These are phyloP conservation scores for Dilophus febrilis DNA, from an alignment of 2,888 invertebrate genomes.

Conservation along the genomic window DNA sequence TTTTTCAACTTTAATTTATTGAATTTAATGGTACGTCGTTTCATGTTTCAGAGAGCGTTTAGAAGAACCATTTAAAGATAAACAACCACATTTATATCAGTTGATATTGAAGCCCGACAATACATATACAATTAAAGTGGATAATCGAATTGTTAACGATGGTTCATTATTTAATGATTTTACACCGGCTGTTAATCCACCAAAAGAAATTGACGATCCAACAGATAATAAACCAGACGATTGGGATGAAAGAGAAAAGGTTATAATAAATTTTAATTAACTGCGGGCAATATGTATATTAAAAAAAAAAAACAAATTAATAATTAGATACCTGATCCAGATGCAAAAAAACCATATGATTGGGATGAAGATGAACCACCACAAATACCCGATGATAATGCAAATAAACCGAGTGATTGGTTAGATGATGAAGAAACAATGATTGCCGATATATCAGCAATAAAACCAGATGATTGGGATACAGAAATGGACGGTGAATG, in stretches of 20 bases:
- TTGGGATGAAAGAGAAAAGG: constrained; percentile 89
- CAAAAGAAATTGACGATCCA: constrained; percentile 85
- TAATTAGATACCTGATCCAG: constrained; percentile 62
- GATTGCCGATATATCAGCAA: constrained; percentile 70
- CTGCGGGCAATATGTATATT: neutral
- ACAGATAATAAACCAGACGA: constrained; percentile 68
- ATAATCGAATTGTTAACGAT: constrained; percentile 65
- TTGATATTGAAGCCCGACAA: constrained; percentile 65
- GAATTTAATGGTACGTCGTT: too few species aligned
- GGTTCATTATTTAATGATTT: constrained; percentile 82
- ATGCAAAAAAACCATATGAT: constrained; percentile 80
- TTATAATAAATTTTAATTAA: constrained; percentile 8
- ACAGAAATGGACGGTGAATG: constrained; percentile 97
- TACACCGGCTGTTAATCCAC: constrained; percentile 86
- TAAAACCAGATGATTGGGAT: constrained; percentile 92
- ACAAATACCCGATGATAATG: constrained; percentile 70
- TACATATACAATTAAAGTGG: constrained; percentile 62
- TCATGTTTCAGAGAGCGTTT: constrained; percentile 42
- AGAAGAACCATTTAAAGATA: constrained; percentile 80
- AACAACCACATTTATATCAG: constrained; percentile 77
- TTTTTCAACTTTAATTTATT: too few species aligned
- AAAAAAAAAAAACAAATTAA: neutral
- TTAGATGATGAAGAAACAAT: constrained; percentile 77
- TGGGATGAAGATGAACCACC: constrained; percentile 94
- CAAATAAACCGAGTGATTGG: constrained; percentile 80